Percentiles rank a stretch among this genome's conserved stretches.
These are phyloP conservation scores for Morinoia aosen DNA, from an alignment of 2,888 invertebrate species.

Conservation along the genomic window DNA sequence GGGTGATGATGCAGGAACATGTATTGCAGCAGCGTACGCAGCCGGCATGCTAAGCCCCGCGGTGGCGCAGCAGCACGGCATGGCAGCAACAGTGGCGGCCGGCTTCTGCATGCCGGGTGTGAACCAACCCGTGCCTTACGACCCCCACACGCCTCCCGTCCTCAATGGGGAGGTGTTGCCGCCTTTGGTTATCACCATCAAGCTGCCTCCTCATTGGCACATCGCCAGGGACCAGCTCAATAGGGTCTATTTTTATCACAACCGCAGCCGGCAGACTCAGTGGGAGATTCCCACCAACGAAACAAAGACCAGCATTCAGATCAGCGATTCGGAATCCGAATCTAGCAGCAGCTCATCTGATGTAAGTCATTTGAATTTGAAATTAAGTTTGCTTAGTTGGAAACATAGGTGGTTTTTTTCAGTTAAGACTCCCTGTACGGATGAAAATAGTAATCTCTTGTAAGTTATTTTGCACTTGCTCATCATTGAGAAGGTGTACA, in stretches of 20 bases:
- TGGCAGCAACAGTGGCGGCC: neutral
- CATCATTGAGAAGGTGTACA: neutral
- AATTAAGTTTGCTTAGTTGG: neutral
- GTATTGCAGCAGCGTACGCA: constrained; percentile 18
- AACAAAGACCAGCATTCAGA: constrained; percentile 41
- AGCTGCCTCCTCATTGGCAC: constrained; percentile 90
- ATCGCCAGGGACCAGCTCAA: constrained; percentile 86
- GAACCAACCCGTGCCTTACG: constrained; percentile 1
- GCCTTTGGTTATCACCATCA: constrained; percentile 69
- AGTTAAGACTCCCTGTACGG: neutral
- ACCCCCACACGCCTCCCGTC: constrained; percentile 5
- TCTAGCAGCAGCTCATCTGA: neutral
- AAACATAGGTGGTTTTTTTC: neutral
- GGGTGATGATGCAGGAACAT: neutral
- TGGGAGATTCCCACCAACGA: constrained; percentile 54
- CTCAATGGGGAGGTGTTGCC: constrained; percentile 65
- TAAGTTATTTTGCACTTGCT: neutral
- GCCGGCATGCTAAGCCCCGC: neutral
- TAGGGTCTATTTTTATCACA: constrained; percentile 92
- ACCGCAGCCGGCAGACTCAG: constrained; percentile 76
- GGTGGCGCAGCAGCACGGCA: neutral
- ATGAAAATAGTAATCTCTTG: neutral
- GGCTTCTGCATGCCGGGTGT: constrained; percentile 4
- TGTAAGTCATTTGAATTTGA: neutral
- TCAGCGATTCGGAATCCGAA: constrained; percentile 55